Base-by-base conservation (phyloP, 2,888 invertebrate species). In the Tipula vernalis region DNA sequence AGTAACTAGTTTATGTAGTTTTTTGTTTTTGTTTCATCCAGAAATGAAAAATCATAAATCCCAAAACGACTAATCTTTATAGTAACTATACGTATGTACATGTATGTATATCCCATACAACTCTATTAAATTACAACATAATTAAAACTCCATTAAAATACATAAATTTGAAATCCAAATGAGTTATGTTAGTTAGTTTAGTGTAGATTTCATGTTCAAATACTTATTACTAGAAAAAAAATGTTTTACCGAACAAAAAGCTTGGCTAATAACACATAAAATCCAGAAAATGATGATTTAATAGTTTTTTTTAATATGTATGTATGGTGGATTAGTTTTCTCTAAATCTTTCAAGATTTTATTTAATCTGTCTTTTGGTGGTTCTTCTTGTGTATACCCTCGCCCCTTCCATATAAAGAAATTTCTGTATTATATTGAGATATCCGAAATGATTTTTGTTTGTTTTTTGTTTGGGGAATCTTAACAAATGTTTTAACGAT, bases 101-200 rank as follows among this genome's bases (percentile, higher is more conserved):
- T 41, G 3, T 3, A 41, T 44, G 8, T 12, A 71, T 28, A 71
- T 12, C 28, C 28, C 28, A 28, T 28, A 28, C 28, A 71, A 71
- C 71, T 71, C 71, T 71, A 71, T 71, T 71, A 71, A 71, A 71
- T 71, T 71, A 71, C 71, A 71, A 28, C 28, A 71, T 71, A 71
- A 71, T 71, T 71, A 71, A 71, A 71, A 71, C 71, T 71, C 71
- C 71, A 71, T 71, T 71, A 71, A 71, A 71, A 71, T 71, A 71
- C 28, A 71, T 71, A 71, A 71, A 28, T 18, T 71, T 71, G 3
- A 28, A 28, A 71, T 71, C 18, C 10, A 71, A 28, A 51, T 71
- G 71, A 10, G 28, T 71, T 71, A 10, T 71, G 71, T 71, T n/a
- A 71, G 8, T 15, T 57, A 57, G 3, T 15, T 57, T 18, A 18